These are phyloP conservation scores for Dendronephthya gigantea DNA, from an alignment of 64 coral and sea anemone genomes.

Conservation along the genomic window DNA sequence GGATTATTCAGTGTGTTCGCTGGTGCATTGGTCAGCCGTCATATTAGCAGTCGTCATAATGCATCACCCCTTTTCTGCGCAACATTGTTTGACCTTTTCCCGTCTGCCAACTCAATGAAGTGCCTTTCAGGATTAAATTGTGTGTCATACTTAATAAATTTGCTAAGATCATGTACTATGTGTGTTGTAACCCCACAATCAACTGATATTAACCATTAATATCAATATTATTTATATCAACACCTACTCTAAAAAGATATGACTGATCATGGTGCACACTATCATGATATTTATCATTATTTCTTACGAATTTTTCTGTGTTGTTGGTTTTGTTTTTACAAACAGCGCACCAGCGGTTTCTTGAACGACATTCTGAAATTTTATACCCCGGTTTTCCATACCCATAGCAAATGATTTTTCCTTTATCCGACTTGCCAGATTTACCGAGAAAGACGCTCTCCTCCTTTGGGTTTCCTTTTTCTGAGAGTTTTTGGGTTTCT, in stretches of 20 bases:
- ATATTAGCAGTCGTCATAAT: too few species aligned
- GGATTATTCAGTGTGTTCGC: too few species aligned
- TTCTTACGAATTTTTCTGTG: not conserved
- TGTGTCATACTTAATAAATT: slow-evolving; percentile 23
- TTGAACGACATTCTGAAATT: not conserved
- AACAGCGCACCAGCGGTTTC: not conserved
- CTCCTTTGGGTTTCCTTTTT: not conserved
- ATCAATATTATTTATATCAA: too few species aligned
- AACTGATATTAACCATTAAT: too few species aligned
- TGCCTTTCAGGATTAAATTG: slow-evolving; percentile 42
- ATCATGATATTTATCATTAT: not conserved
- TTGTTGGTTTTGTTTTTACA: not conserved
- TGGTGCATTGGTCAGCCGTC: too few species aligned
- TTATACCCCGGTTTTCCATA: too few species aligned
- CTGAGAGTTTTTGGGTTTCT: too few species aligned
- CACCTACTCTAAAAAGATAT: not conserved
- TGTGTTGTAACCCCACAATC: too few species aligned
- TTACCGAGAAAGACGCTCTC: not conserved
- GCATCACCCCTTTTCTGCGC: slow-evolving; percentile 24
- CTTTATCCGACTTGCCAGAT: not conserved
- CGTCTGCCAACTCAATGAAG: slow-evolving; percentile 50
- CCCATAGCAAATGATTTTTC: not conserved
- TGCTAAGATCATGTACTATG: too few species aligned
- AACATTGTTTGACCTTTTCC: slow-evolving; percentile 20
- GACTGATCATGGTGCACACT: not conserved